These are phyloP conservation scores for Clepsis dumicolana DNA, from an alignment of 2,888 invertebrate species.

Conservation along the genomic window DNA sequence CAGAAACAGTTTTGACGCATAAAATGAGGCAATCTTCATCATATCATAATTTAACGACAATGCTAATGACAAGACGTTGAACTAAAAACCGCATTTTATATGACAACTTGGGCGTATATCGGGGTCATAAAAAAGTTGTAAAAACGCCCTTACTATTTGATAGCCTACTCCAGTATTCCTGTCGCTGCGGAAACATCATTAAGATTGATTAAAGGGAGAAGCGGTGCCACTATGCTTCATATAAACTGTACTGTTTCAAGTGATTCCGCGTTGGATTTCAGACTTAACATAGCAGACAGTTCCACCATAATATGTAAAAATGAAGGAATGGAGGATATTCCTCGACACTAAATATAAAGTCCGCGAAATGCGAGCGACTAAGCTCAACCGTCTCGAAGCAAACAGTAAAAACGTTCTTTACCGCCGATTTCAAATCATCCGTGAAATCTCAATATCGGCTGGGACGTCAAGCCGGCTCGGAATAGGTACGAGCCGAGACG, in stretches of 20 bases:
- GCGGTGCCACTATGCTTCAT: conserved; percentile 2
- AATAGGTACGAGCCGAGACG: conserved; percentile 51
- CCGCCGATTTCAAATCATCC: conserved; percentile 28
- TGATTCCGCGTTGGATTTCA: background rate
- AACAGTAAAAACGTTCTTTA: conserved; percentile 24
- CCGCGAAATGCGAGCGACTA: conserved; percentile 5
- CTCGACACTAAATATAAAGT: background rate
- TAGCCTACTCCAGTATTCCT: conserved; percentile 33
- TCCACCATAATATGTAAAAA: background rate
- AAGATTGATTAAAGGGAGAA: conserved; percentile 29
- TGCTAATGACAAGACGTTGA: conserved; percentile 12
- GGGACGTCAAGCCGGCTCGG: conserved; percentile 22
- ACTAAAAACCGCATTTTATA: conserved; percentile 28
- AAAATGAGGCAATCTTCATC: background rate
- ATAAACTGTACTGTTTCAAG: conserved; percentile 1
- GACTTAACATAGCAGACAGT: background rate
- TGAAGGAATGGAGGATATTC: background rate
- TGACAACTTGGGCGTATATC: conserved; percentile 18
- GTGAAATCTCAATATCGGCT: conserved; percentile 34
- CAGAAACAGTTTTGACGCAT: background rate
- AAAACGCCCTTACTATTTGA: conserved; percentile 35
- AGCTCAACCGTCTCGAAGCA: conserved; percentile 4
- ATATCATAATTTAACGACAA: background rate
- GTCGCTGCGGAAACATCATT: conserved; percentile 29
- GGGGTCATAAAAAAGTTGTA: conserved; percentile 33